Conservation (phyloP, 2,797 vertebrate species). For the Eurystomus glaucurus region DNA sequence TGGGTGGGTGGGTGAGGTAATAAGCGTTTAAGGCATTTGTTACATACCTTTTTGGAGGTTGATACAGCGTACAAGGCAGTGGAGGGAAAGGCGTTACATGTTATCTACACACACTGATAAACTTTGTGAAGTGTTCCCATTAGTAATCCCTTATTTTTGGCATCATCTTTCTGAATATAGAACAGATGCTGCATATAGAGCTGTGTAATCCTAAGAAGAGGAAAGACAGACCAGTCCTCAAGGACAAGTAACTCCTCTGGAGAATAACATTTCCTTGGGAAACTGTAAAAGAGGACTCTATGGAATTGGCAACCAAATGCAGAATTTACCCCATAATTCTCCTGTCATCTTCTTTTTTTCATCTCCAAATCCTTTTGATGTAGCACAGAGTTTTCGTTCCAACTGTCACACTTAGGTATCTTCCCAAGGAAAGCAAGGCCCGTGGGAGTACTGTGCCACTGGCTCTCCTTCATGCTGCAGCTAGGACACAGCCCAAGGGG, state of each 20-base stretch:
- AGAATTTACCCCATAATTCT: background rate
- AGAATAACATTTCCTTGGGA: background rate
- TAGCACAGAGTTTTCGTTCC: background rate
- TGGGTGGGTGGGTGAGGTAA: background rate
- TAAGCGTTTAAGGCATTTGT: background rate
- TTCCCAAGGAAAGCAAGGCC: background rate
- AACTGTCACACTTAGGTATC: background rate
- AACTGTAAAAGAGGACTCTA: background rate
- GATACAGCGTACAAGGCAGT: background rate
- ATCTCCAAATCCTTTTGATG: background rate
- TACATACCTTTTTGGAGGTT: background rate
- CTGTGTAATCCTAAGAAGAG: background rate
- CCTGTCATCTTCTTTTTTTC: background rate
- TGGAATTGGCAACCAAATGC: background rate
- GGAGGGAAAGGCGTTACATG: background rate
- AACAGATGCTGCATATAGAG: background rate
- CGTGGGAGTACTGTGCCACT: background rate
- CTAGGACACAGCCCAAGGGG: background rate
- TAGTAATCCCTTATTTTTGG: background rate
- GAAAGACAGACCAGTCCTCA: background rate
- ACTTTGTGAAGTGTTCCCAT: background rate
- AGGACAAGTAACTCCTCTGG: background rate
- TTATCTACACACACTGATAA: background rate
- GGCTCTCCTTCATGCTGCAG: background rate
- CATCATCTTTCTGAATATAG: background rate